Evolutionary conservation across 2,797 vertebrate genomes (phyloP), one percentile per base, ranked within the genome.

Genomic region (Echiichthys vipera): DNA sequence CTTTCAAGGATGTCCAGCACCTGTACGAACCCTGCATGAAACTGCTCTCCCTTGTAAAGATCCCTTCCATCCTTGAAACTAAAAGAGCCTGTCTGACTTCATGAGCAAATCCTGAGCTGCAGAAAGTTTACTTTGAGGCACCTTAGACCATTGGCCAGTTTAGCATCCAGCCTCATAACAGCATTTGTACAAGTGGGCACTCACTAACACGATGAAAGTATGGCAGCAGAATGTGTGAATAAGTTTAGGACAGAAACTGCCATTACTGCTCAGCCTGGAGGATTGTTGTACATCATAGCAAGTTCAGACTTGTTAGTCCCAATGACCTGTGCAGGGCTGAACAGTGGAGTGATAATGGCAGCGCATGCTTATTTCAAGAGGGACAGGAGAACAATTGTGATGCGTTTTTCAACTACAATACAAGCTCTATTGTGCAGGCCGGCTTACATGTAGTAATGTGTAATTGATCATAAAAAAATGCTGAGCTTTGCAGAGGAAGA

Each of bases 221-320:
- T 24, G 7, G 53, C 42, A 18, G 5, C 47, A 65, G 20, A 71
- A 58, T 42, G 58, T 62, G 63, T 37, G 42, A 80, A 77, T 76
- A 65, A 71, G 66, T 84, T 75, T 56, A 54, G 49, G 39, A 77
- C 29, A 57, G 43, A 77, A 70, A 63, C 17, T 45, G 32, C 50
- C 51, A 68, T 72, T 70, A 34, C 76, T 32, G 47, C 45, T 71
- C 65, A 47, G 65, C 54, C 61, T 49, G 70, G 24, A 80, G 65
- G 69, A 78, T 7, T 65, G 64, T 76, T 58, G 50, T 7, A 30
- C 83, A 71, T 65, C 63, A 40, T 11, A 7, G 56, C 66, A 40
- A 54, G 71, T 66, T 84, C 64, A 67, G 42, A 58, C 63, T 71
- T 32, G 63, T 71, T 59, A 24, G 13, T 54, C 2, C 18, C 50